Base-by-base conservation (phyloP, 2,888 invertebrate species). In the Atherix ibis region DNA sequence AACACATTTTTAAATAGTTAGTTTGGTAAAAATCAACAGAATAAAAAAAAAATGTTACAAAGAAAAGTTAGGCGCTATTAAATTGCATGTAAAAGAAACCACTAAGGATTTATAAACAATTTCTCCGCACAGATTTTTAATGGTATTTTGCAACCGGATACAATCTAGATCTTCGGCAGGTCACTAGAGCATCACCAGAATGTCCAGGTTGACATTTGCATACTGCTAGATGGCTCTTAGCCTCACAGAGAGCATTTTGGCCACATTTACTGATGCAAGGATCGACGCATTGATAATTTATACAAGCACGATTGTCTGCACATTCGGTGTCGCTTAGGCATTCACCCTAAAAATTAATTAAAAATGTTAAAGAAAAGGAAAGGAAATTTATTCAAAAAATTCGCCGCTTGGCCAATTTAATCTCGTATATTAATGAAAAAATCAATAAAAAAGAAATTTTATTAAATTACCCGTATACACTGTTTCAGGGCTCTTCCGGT, bases 211-310 rank as follows among this genome's bases (percentile, higher is more conserved):
- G 75, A 45, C 85, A 87, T 2, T 81, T 80, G 54, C 85, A 87
- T 25, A 85, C 82, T 4, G 85, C 83, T 32, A 82, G 66, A 56
- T 85, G 84, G 18, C 76, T 66, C 37, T 81, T 67, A 0, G 78
- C 72, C 53, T 75, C 75, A 50, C 87, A 85, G 34, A 69, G 69
- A 25, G 83, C 84, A 13, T 74, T 78, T 0, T 72, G 61, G 5
- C 82, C 84, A 48, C 85, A 85, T 54, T 82, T 80, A 37, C 78
- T 77, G 25, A 73, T 68, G 49, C 83, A 84, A 0, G 82, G 82
- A 58, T 81, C 68, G 39, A 71, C 70, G 56, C 74, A 81, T 52
- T 68, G 66, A 57, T 76, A 82, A 48, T 81, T 76, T 32, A 80
- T 78, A 54, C 85, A 85, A 18, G 81, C 81, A 42, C 73, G 64